Evolutionary conservation across 2,113 vertebrate species (phyloP), one percentile per base, ranked within the genome.

Genomic region (Synchiropus splendidus): DNA sequence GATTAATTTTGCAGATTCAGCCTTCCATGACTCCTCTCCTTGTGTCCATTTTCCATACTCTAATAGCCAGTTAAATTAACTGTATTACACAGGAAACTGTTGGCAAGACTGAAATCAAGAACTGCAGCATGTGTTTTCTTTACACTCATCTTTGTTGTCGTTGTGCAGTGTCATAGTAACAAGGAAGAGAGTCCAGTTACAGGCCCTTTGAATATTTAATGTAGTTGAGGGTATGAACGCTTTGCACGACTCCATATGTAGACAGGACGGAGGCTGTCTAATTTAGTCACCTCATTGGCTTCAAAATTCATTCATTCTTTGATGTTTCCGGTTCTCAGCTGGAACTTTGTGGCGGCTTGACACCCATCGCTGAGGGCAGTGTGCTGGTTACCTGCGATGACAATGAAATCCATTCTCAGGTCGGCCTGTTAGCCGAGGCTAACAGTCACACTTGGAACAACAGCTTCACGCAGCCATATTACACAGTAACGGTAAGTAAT

Each of bases 151-250:
- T 54, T 56, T 69, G 60, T 68, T 85, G 79, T 85, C 73, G 60
- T 76, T 76, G 60, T 49, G 54, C 70, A 54, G 73, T 71, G 78
- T 74, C 81, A 60, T 76, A 62, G 81, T 78, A 82, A 80, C 83
- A 59, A 58, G 54, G 42, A 49, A 48, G 34, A 54, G 81, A 72
- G 39, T 87, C 83, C 64, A 60, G 76, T 87, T 87, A 77, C 85
- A 69, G 65, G 48, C 47, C 46, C 17, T 53, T 56, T 87, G 59
- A 80, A 87, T 87, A 71, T 85, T 86, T 87, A 70, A 87, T 84
- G 77, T 31, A 40, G 56, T 66, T 58, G 70, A 68, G 70, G 73
- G 72, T 5, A 77, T 44, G 49, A 80, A 82, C 72, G 82, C 83
- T 81, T 79, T 72, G 69, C 79, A 64, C 14, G 12, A 68, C 57